Base-by-base conservation (phyloP, 2,113 vertebrate genomes). In the Pandion haliaetus region DNA sequence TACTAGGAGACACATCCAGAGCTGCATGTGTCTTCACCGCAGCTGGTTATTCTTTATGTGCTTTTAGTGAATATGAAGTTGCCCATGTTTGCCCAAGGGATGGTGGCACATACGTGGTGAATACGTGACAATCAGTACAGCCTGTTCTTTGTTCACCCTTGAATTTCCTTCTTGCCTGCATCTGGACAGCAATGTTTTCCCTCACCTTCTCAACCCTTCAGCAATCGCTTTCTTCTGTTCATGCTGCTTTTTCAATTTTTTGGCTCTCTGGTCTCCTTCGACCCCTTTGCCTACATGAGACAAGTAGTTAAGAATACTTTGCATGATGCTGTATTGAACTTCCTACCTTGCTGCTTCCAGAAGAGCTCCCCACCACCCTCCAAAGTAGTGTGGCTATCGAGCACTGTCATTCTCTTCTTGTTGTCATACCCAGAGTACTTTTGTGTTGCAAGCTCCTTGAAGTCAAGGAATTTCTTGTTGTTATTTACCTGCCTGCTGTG, bases 101-200 rank as follows among this genome's bases (percentile, higher is more conserved):
- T 29, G 25, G n/a, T 79, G 76, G 34, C 16, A 28, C 0, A 0
- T 8, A 2, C 0, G 0, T 42, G 54, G 54, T 23, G 34, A 76
- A 12, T 1, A 29, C 32, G 49, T 14, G 24, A 17, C 24, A 17
- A 10, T 23, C 31, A 14, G 0, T 9, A 32, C 1, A 47, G 8
- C 45, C 50, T 55, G 10, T 14, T 63, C 47, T 79, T 72, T 50
- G 2, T 54, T 34, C 55, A 26, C 11, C 26, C 11, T 72, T 52
- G 42, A 55, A 10, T 31, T 62, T 63, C 50, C 16, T 72, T 38
- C n/a, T 52, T 36, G 40, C 9, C 26, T 67, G 8, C 5, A 21
- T 47, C 57, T 32, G 32, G 31, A 24, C 40, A 90, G 62, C 36
- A 57, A 17, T 14, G 6, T 31, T 44, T 86, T 50, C 26, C 59